phyloP scores from a whole-genome alignment of 2,113 vertebrate genomes.

The Lontra canadensis region DNA sequence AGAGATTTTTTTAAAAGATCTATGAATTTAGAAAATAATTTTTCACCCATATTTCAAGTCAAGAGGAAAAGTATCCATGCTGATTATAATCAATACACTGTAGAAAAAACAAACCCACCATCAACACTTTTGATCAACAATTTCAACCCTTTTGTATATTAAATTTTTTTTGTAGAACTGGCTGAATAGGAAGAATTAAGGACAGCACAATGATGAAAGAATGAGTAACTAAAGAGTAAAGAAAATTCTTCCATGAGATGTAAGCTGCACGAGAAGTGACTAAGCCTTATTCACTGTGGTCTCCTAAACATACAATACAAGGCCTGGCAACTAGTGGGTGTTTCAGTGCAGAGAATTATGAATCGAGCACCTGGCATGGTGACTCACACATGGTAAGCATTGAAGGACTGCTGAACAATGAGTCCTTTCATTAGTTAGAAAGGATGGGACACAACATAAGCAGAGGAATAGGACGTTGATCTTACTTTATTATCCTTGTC shows the following conservation, averaged over 20 bases:
- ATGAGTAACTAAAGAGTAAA: not conserved
- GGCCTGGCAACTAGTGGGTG: not conserved
- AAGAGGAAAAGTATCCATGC: not conserved
- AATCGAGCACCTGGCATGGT: not conserved
- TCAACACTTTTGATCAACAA: not conserved
- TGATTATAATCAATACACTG: not conserved
- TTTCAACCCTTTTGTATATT: not conserved
- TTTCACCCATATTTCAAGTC: not conserved
- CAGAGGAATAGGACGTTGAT: not conserved
- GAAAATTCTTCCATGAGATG: not conserved
- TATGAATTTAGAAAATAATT: not conserved
- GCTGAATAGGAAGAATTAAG: not conserved
- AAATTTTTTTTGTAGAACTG: not conserved
- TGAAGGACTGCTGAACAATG: not conserved
- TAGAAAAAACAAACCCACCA: not conserved
- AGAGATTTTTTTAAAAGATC: not conserved
- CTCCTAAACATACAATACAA: not conserved
- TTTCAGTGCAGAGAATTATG: not conserved
- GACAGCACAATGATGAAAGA: not conserved
- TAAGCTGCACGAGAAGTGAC: not conserved
- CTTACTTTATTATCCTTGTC: conserved; percentile 95
- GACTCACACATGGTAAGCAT: not conserved
- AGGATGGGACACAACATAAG: not conserved
- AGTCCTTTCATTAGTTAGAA: not conserved
- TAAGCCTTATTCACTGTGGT: not conserved